Base-by-base conservation (phyloP, 2,888 invertebrate species). In the Hypomecis atomaria region DNA sequence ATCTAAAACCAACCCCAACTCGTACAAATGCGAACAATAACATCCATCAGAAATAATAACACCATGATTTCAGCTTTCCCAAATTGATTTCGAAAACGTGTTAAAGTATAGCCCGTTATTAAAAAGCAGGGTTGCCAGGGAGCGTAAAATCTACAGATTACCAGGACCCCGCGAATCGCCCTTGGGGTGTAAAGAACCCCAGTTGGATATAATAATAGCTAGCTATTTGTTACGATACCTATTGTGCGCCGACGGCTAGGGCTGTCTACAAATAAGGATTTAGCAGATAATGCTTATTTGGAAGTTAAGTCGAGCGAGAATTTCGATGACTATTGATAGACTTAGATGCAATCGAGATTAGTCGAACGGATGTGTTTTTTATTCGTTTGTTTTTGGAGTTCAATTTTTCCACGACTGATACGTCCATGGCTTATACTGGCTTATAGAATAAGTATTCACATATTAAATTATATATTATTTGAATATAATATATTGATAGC, bases 121-220 rank as follows among this genome's bases (percentile, higher is more conserved):
- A 88, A 90, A 85, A 91, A 86, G 83, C 79, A 82, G 83, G 81
- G 83, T 60, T 60, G 83, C 78, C 81, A 84, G 84, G 78, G 84
- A 88, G 90, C 90, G 91, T 90, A 91, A 91, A 92, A 92, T 92
- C 91, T 91, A 91, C 92, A 92, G 92, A 92, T 92, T 92, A 92
- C 85, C 77, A 81, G 80, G 62, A 86, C 89, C 90, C 85, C 74
- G 78, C 75, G 74, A 78, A 73, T 79, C 83, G 78, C 80, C 85
- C 86, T 79, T 71, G 72, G 76, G 74, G 80, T 79, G 77, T 67
- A 71, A 68, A 71, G 80, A 78, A 84, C 86, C 87, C 89, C 84
- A 79, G 82, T 78, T 82, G 82, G 82, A 84, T 72, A 72, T 72
- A 71, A 71, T 84, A 84, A 85, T 84, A 85, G 88, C 85, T 86